Base-by-base conservation (phyloP, 2,888 invertebrate genomes). In the Cephus runcator region DNA sequence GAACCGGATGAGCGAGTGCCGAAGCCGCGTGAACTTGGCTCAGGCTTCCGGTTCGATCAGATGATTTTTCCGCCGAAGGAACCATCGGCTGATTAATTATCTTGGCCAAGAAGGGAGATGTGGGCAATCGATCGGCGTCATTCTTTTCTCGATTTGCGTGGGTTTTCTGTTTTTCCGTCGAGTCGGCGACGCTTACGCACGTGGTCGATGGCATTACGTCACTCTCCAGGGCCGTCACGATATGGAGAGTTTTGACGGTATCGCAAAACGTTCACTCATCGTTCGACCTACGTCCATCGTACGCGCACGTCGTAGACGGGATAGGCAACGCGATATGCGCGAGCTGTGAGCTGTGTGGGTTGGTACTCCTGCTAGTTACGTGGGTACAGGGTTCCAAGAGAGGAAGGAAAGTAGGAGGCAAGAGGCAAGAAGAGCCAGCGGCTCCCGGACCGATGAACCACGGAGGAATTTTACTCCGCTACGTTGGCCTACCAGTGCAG, bases 401-500 rank as follows among this genome's bases (percentile, higher is more conserved):
- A 56, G 56, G 56, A 56, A 56, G 23, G 15, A 15, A 40, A 15
- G 40, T 6, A 40, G 40, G 15, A 15, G 40, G 15, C 40, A 69
- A 69, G 69, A 33, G 69, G 69, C 69, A 69, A 15, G 69, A 30
- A 11, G 31, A 30, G 12, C 30, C 71, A 11, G 71, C 71, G 31
- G 15, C 31, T 71, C 31, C 31, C 71, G 31, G 71, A 31, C 71
- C 71, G 71, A 71, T 71, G 71, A 71, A 71, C 33, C 71, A 15
- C 71, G 71, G 33, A 71, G 71, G 71, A 71, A 71, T 71, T 71
- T 71, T 71, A 71, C 71, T 71, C 71, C 31, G 31, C 71, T 34
- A 69, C 69, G 76, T 77, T 76, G 80, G 74, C 73, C 40, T 77
- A 71, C 76, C 80, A 34, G 31, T 31, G 71, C 31, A 71, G 31